Evolutionary conservation across 2,888 invertebrate genomes (phyloP), one percentile per base, ranked within the genome.

Genomic region (Elgonia sp.): DNA sequence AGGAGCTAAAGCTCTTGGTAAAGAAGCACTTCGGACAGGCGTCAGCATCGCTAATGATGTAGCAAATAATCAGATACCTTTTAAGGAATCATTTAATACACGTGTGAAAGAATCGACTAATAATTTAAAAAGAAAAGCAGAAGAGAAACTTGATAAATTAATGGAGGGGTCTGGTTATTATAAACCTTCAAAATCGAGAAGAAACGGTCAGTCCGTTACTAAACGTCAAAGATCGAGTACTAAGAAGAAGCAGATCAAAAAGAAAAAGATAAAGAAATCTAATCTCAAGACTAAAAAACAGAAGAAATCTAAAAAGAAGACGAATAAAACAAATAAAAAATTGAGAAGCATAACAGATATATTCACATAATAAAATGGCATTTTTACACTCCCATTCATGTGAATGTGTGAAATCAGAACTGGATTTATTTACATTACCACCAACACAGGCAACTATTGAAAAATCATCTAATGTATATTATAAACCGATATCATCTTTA

Each of bases 371-470:
- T 80, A n/a, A n/a, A n/a, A n/a, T n/a, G n/a, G n/a, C n/a, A n/a
- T n/a, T n/a, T n/a, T n/a, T n/a, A n/a, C n/a, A n/a, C n/a, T n/a
- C n/a, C n/a, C n/a, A n/a, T n/a, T n/a, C n/a, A n/a, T n/a, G n/a
- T n/a, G n/a, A n/a, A n/a, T 42, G 12, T 50, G 7, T 67, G 9
- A 79, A 79, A n/a, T 69, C 79, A 5, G 80, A 80, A 18, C 21
- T 92, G 2, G 91, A 91, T 50, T 73, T 92, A 8, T 92, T 92
- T 76, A 81, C 86, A 2, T 20, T 92, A 62, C 91, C 92, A n/a
- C 89, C 91, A 14, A 91, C 91, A 12, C 91, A 91, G 73, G 90
- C 89, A 0, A 82, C 88, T 12, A 90, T 92, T 4, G 91, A 91
- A 79, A 72, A 40, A 4, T 89, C 88, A 0, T 72, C 89, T 9